Evolutionary conservation across 1,140 invertebrate species (phyloP).

Genomic region (Phenacoccus solenopsis): DNA sequence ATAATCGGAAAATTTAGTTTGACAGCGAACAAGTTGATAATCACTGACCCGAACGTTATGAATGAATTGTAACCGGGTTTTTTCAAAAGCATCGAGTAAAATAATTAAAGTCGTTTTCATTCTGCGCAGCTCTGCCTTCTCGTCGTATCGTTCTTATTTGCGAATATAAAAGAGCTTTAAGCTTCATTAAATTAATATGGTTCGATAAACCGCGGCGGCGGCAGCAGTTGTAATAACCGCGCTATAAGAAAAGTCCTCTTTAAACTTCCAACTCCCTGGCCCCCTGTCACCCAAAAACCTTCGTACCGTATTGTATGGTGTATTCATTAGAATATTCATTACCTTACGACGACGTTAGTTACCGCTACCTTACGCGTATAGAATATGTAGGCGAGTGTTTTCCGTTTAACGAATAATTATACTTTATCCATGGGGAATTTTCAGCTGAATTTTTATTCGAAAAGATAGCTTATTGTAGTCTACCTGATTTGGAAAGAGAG

Average conservation of each 20-base stretch:
- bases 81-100: slow-evolving; percentile 2
- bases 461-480: too few relatives aligned
- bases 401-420: neutral
- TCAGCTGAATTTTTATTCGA: too few relatives aligned
- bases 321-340: slow-evolving; percentile 3
- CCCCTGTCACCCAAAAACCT: too few relatives aligned
- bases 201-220: neutral
- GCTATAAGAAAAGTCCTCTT: neutral
- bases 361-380: neutral
- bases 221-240: neutral
- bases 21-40: neutral
- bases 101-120: neutral
- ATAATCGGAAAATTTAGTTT: too few relatives aligned
- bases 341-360: neutral
- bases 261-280: neutral
- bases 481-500: too few relatives aligned
- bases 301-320: neutral
- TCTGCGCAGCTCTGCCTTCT: too few relatives aligned
- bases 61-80: neutral
- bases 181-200: neutral
- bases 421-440: neutral
- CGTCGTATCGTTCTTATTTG: too few relatives aligned
- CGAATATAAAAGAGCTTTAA: neutral
- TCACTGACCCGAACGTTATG: neutral
- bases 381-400: slow-evolving; percentile 1